A percentile compares a stretch with the other conserved stretches of the same genome.
Evolutionary conservation across 2,113 vertebrate species (phyloP).

Genomic region (Pao palembangensis): DNA sequence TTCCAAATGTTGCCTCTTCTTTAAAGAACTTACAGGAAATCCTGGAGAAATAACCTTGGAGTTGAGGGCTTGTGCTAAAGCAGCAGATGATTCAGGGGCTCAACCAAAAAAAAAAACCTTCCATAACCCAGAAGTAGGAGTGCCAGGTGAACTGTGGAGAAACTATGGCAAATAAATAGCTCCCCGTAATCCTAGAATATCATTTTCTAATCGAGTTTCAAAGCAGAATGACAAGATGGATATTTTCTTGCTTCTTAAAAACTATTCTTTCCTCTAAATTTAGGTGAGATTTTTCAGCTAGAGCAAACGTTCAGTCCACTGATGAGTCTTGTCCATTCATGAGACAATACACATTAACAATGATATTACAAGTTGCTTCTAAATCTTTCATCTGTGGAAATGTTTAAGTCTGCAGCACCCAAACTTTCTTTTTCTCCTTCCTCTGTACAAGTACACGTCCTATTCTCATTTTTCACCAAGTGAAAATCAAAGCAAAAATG

Average conservation of each 20-base stretch:
- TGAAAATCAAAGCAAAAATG: slow-evolving; percentile 50
- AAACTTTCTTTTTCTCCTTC: slow-evolving; percentile 12
- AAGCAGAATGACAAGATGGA: slow-evolving; percentile 51
- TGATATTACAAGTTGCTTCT: not conserved
- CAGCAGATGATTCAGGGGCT: slow-evolving; percentile 74
- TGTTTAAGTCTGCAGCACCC: not conserved
- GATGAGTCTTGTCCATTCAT: no score
- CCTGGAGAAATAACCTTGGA: slow-evolving; percentile 74
- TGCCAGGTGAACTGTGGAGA: slow-evolving; percentile 67
- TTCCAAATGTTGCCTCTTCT: slow-evolving; percentile 66
- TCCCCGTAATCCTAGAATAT: slow-evolving; percentile 47
- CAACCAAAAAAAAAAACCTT: slow-evolving; percentile 59
- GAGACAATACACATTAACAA: no score
- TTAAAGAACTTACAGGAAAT: slow-evolving; percentile 73
- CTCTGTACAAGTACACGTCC: slow-evolving; percentile 18
- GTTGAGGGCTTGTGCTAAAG: slow-evolving; percentile 68
- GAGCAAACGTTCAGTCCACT: no score
- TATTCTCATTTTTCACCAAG: slow-evolving; percentile 50
- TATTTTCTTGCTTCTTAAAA: slow-evolving; percentile 34
- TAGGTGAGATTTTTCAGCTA: not conserved
- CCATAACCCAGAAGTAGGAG: slow-evolving; percentile 66
- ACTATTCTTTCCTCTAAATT: not conserved
- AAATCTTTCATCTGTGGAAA: no score
- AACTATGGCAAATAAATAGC: slow-evolving; percentile 45
- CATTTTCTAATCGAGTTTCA: not conserved